These are phyloP conservation scores for Empidonax alnorum DNA, from an alignment of 2,113 vertebrate species.

Conservation along the genomic window DNA sequence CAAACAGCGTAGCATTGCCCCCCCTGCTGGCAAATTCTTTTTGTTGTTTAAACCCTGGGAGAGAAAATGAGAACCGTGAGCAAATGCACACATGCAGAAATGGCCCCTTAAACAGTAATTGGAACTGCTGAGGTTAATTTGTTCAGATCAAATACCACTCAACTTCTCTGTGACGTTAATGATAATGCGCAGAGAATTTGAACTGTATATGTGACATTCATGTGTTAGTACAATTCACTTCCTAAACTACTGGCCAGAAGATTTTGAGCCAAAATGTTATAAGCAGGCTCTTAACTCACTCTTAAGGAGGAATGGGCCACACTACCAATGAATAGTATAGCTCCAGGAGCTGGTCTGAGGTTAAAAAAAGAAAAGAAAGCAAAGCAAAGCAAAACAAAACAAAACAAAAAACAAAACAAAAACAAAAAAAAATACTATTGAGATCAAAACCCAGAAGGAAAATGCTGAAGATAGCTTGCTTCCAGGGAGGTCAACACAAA, in stretches of 20 bases:
- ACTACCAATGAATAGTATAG: neutral
- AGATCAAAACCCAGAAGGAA: neutral
- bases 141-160: neutral
- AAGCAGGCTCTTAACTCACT: neutral
- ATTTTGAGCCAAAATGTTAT: neutral
- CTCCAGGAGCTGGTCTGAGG: neutral
- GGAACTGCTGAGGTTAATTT: neutral
- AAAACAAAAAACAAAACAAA: too few species aligned
- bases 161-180: neutral
- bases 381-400: too few species aligned
- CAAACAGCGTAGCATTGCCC: conserved; percentile 95
- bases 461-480: neutral
- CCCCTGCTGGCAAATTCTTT: conserved; percentile 95
- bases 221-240: neutral
- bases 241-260: neutral
- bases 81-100: neutral
- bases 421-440: neutral
- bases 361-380: too few species aligned
- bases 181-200: neutral
- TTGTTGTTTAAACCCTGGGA: conserved; percentile 96
- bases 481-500: neutral
- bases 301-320: neutral
- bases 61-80: neutral
- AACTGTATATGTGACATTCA: neutral
- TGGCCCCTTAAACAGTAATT: neutral